Evolutionary conservation across 2,113 vertebrate genomes (phyloP), one percentile per base, ranked within the genome.

Genomic region (Triplophysa rosa): DNA sequence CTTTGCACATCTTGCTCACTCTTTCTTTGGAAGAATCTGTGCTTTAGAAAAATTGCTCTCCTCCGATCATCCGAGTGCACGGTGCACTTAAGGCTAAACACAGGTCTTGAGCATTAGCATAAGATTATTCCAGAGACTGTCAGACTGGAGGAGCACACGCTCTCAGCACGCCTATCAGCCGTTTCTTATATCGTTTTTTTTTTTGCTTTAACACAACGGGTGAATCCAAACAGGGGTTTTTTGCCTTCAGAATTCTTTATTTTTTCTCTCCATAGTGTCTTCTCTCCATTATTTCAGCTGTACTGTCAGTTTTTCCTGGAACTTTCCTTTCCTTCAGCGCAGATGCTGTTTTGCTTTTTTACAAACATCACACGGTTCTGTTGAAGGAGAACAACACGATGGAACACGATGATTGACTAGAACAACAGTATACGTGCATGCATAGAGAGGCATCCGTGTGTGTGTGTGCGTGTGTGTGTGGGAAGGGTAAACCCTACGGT

Each of bases 11-110:
- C 84, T 86, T 84, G 83, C 84, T 86, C 88, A 86, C 21, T 77
- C 58, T 68, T 33, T 69, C 82, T 84, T 45, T 64, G 80, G 16
- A 52, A 52, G 16, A 52, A 52, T 71, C 77, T 67, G 81, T 85
- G 86, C 85, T 84, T 88, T 83, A 81, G 86, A 86, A 88, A 92
- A 91, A 91, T 90, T 86, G 89, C 88, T 91, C 89, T 86, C 16
- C 26, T 47, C 70, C 87, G 89, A 78, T 83, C 89, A 90, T 91
- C 92, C 91, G 89, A 84, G 86, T 90, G 89, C 82, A 56, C 54
- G 80, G 82, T 87, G 90, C 90, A 92, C 91, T 92, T 90, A 90
- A 88, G 88, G 88, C 89, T 93, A 92, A 93, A 92, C 89, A 91
- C 89, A 91, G 88, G 90, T 88, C 89, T 84, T 47, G 65, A 88